These are phyloP conservation scores for Desmodus rotundus DNA, from an alignment of 2,113 vertebrate species.

Conservation along the genomic window DNA sequence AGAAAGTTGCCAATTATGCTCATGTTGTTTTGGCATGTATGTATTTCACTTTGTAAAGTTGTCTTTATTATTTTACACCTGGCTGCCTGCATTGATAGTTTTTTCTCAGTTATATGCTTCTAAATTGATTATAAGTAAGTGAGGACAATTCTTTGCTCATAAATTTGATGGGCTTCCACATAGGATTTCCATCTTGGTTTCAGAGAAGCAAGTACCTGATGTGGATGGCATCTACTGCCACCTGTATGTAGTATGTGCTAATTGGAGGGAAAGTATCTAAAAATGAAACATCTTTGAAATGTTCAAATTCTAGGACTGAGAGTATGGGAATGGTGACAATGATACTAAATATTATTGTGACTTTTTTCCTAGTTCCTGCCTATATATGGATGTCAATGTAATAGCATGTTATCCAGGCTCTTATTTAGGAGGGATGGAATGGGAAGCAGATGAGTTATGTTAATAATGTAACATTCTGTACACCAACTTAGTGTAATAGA, in stretches of 20 bases:
- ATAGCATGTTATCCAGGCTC: not conserved
- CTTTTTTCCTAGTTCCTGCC: not conserved
- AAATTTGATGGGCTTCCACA: not conserved
- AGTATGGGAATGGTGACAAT: not conserved
- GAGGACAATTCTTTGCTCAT: not conserved
- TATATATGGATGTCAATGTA: no score
- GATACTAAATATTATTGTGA: not conserved
- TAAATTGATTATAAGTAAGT: not conserved
- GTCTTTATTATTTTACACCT: slow-evolving; percentile 38
- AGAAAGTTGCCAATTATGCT: not conserved
- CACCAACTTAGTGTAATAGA: not conserved
- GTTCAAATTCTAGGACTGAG: not conserved
- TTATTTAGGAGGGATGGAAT: not conserved
- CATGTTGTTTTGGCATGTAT: not conserved
- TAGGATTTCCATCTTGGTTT: not conserved
- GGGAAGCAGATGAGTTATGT: not conserved
- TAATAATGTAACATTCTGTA: not conserved
- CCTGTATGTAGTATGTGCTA: not conserved
- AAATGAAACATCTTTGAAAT: not conserved
- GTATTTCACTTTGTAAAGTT: not conserved
- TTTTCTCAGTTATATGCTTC: not conserved
- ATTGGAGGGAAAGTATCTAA: slow-evolving; percentile 49
- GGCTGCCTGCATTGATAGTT: slow-evolving; percentile 15
- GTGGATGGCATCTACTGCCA: not conserved
- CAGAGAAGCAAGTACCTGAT: not conserved